A percentile compares a stretch with the other conserved stretches of the same genome.
These are phyloP conservation scores for Zeus faber DNA, from an alignment of 2,113 vertebrate species.

Conservation along the genomic window DNA sequence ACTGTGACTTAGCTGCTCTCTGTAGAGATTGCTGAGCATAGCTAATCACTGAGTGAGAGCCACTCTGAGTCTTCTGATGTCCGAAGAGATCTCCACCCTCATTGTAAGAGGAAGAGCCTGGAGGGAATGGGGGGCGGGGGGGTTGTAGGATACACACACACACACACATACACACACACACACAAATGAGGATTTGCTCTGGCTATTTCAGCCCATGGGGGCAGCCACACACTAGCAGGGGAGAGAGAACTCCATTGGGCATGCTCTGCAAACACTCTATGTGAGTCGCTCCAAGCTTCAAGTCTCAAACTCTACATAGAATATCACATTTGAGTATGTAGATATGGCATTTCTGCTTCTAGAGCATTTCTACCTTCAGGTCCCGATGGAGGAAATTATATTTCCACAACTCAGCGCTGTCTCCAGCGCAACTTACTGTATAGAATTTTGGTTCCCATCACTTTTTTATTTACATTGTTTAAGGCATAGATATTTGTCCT, in stretches of 20 bases:
- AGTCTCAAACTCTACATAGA: slow-evolving; percentile 12
- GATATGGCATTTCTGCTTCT: too few species aligned
- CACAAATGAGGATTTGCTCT: neutral
- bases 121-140: too few species aligned
- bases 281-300: slow-evolving; percentile 3
- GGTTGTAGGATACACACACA: too few species aligned
- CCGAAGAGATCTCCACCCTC: slow-evolving; percentile 37
- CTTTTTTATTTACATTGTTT: too few species aligned
- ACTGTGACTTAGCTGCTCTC: slow-evolving; percentile 11
- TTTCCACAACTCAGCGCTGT: too few species aligned
- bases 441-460: too few species aligned
- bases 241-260: neutral
- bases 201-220: neutral
- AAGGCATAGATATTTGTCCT: too few species aligned
- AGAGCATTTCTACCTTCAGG: too few species aligned
- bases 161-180: slow-evolving; percentile 4
- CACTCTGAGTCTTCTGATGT: slow-evolving; percentile 37
- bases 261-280: slow-evolving; percentile 12
- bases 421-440: too few species aligned
- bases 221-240: neutral
- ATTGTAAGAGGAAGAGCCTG: too few species aligned
- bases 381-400: too few species aligned
- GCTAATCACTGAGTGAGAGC: slow-evolving; percentile 38
- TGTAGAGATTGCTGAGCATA: slow-evolving; percentile 38
- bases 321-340: too few species aligned